Conservation (phyloP, 2,113 vertebrate species). For the Trematomus loennbergii region DNA sequence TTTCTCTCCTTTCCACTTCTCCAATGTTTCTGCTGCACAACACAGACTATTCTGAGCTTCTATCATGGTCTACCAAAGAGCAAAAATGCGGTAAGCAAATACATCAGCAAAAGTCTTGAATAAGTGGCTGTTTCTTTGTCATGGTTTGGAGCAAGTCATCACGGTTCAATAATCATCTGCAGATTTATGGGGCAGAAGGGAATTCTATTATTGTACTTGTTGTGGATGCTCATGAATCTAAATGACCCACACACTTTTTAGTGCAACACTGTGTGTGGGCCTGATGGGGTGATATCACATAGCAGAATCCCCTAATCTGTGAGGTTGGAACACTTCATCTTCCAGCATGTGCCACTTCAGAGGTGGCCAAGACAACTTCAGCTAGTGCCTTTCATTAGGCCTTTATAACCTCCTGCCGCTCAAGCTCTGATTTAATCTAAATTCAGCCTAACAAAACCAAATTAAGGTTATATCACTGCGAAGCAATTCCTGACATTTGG, state of each 20-base stretch:
- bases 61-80: constrained; percentile 31
- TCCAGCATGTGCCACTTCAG: constrained; percentile 44
- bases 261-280: constrained; percentile 69
- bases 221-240: constrained; percentile 47
- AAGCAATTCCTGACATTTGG: too few relatives aligned
- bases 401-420: constrained; percentile 25
- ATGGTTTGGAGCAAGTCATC: constrained; percentile 12
- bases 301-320: constrained; percentile 61
- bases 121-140: constrained; percentile 7
- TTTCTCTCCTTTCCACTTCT: constrained; percentile 39
- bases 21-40: constrained; percentile 5
- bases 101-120: constrained; percentile 20
- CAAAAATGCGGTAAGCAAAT: constrained; percentile 37
- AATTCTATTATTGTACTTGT: constrained; percentile 1
- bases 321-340: constrained; percentile 50
- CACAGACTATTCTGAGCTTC: constrained; percentile 21
- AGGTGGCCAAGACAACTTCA: constrained; percentile 26
- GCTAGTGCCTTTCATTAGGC: constrained; percentile 53
- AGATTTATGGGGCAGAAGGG: constrained; percentile 31
- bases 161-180: constrained; percentile 25
- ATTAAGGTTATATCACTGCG: background rate
- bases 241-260: constrained; percentile 19
- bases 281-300: constrained; percentile 40
- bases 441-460: background rate
- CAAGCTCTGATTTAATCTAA: constrained; percentile 31